These are phyloP conservation scores for Schmidtea mediterranea DNA, from an alignment of 1,140 invertebrate species.

Conservation along the genomic window DNA sequence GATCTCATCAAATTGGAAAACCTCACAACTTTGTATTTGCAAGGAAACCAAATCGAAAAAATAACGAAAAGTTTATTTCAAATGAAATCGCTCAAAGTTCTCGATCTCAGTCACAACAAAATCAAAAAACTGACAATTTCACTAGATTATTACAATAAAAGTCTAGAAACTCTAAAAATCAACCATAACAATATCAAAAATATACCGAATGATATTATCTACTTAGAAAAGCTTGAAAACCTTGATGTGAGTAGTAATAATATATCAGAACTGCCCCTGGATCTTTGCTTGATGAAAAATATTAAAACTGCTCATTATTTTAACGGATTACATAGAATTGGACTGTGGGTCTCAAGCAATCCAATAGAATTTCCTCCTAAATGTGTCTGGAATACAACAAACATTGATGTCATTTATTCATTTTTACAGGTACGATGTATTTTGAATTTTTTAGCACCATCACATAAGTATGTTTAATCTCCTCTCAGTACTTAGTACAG, in stretches of 20 bases:
- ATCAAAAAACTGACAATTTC: conserved; percentile 15
- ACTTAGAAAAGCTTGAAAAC: conserved; percentile 15
- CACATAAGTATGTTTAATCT: too few relatives aligned
- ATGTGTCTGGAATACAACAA: conserved; percentile 20
- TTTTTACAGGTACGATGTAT: conserved; percentile 15
- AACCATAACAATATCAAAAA: conserved; percentile 16
- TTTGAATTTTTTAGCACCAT: too few relatives aligned
- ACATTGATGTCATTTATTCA: conserved; percentile 18
- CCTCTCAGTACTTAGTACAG: too few relatives aligned
- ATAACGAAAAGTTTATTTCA: conserved; percentile 11
- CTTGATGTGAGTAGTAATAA: conserved; percentile 19
- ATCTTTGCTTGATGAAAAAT: conserved; percentile 15
- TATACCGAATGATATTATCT: conserved; percentile 15
- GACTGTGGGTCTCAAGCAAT: conserved; percentile 25
- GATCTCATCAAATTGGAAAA: neutral
- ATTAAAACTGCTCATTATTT: conserved; percentile 19
- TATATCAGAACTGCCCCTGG: conserved; percentile 16
- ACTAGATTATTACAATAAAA: conserved; percentile 13
- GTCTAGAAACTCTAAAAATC: conserved; percentile 15
- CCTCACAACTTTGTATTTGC: neutral
- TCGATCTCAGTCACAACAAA: conserved; percentile 21
- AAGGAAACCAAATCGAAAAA: neutral
- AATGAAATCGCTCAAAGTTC: conserved; percentile 13
- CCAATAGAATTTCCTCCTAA: conserved; percentile 19
- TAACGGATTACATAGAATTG: conserved; percentile 16